phyloP scores from a whole-genome alignment of 2,113 vertebrate genomes.

The Typhlomys cinereus region DNA sequence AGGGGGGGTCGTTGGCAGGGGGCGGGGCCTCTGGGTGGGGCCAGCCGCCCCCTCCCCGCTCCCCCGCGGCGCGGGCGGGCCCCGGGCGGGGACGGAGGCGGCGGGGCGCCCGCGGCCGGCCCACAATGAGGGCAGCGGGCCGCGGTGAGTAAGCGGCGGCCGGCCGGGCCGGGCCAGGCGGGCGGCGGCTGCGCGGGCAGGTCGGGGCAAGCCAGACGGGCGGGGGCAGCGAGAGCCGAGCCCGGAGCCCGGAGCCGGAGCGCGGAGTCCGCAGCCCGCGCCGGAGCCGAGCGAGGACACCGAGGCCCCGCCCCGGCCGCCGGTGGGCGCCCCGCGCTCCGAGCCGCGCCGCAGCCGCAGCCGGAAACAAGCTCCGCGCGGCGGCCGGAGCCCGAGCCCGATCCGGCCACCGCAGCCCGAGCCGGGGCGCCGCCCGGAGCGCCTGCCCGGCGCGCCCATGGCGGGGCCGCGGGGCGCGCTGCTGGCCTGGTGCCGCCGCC shows the following conservation, averaged over 20 bases:
- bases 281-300: slow-evolving; percentile 1
- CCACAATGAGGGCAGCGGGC: slow-evolving; percentile 6
- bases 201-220: slow-evolving; percentile 41
- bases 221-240: not conserved
- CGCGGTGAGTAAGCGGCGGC: slow-evolving; percentile 60
- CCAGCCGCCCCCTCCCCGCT: slow-evolving; percentile 37
- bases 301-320: slow-evolving; percentile 54
- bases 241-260: not conserved
- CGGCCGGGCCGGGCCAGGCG: slow-evolving; percentile 40
- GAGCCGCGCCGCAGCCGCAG: not conserved
- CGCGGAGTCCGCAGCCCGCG: too few relatives aligned
- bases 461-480: slow-evolving; percentile 92
- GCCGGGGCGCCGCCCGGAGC: not conserved
- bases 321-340: slow-evolving; percentile 26
- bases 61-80: slow-evolving; percentile 42
- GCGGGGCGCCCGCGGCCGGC: slow-evolving; percentile 20
- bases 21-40: slow-evolving; percentile 67
- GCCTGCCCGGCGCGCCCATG: slow-evolving; percentile 76
- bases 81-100: slow-evolving; percentile 35
- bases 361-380: not conserved
- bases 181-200: slow-evolving; percentile 18
- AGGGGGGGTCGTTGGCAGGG: not conserved
- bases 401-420: not conserved
- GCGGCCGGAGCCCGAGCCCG: not conserved
- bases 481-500: slow-evolving; percentile 95